phyloP scores from a whole-genome alignment of 2,888 invertebrate species.

The Cheilosia variabilis region DNA sequence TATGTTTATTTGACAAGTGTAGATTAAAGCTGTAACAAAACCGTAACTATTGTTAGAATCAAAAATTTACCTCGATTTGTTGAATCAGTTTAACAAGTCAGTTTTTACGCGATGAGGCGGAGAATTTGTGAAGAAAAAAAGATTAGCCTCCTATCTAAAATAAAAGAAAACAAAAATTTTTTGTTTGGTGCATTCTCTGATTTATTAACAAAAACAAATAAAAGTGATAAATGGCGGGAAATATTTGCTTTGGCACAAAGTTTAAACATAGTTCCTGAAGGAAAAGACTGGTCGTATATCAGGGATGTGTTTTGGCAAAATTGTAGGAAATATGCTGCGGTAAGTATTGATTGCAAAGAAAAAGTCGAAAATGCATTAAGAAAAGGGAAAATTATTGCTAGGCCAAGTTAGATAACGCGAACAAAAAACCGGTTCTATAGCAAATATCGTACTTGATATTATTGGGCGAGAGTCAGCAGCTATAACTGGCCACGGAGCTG shows the following conservation, averaged over 20 bases:
- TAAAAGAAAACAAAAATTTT: not conserved
- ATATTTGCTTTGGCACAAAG: too few relatives aligned
- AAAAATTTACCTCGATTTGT: not conserved
- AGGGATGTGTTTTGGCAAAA: not conserved
- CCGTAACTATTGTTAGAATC: conserved; percentile 12
- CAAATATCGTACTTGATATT: conserved; percentile 5
- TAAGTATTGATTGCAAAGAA: not conserved
- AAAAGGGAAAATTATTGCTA: not conserved
- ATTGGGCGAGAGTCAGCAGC: not conserved
- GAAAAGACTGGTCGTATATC: not conserved
- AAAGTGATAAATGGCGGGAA: too few relatives aligned
- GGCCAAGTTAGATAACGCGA: conserved; percentile 8
- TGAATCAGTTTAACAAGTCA: not conserved
- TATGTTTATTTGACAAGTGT: too few relatives aligned
- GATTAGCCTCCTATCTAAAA: not conserved
- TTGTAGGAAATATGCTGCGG: too few relatives aligned
- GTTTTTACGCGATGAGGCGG: conserved; percentile 10
- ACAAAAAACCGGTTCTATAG: not conserved
- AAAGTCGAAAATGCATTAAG: not conserved
- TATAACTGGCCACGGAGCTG: not conserved
- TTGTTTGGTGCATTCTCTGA: conserved; percentile 7
- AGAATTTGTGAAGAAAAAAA: too few relatives aligned
- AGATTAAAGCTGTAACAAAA: too few relatives aligned
- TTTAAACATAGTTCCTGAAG: too few relatives aligned
- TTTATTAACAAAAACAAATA: not conserved